These are phyloP conservation scores for Drosophila pseudoananassae DNA, from an alignment of 1,140 invertebrate species.

Conservation along the genomic window DNA sequence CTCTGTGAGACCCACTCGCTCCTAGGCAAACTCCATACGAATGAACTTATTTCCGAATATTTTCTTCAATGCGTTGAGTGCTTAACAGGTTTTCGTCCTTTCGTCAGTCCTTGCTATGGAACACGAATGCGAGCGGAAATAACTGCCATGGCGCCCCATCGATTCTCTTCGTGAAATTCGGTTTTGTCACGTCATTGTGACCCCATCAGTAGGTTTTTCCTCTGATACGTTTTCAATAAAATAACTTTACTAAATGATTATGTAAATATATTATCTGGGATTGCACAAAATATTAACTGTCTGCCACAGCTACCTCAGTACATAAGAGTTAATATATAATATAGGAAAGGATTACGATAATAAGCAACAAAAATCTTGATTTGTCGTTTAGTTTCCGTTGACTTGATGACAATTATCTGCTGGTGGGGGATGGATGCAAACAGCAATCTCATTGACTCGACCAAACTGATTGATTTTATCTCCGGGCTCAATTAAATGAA, in stretches of 20 bases:
- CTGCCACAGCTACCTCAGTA: too few species aligned
- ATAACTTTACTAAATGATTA: conserved; percentile 44
- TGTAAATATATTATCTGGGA: conserved; percentile 7
- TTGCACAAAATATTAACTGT: background rate
- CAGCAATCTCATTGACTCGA: conserved; percentile 5
- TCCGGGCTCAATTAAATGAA: conserved; percentile 32
- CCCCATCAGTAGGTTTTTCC: conserved; percentile 21
- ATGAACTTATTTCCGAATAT: conserved; percentile 74
- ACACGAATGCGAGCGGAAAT: conserved; percentile 47
- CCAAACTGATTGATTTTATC: conserved; percentile 38
- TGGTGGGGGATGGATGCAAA: background rate
- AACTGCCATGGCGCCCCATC: conserved; percentile 51
- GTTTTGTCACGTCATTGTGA: conserved; percentile 45
- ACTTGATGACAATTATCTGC: conserved; percentile 2
- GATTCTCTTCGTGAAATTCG: conserved; percentile 21
- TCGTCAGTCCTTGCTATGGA: background rate
- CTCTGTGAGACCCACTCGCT: conserved; percentile 2
- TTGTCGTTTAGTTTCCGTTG: background rate
- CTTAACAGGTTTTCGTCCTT: conserved; percentile 50
- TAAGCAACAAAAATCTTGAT: background rate
- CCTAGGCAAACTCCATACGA: conserved; percentile 46
- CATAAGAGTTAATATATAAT: too few species aligned
- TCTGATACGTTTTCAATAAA: conserved; percentile 12
- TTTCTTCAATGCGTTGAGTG: conserved; percentile 58
- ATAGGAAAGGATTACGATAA: background rate